Base-by-base conservation (phyloP, 1,140 invertebrate species). In the Bemisia tabaci region DNA sequence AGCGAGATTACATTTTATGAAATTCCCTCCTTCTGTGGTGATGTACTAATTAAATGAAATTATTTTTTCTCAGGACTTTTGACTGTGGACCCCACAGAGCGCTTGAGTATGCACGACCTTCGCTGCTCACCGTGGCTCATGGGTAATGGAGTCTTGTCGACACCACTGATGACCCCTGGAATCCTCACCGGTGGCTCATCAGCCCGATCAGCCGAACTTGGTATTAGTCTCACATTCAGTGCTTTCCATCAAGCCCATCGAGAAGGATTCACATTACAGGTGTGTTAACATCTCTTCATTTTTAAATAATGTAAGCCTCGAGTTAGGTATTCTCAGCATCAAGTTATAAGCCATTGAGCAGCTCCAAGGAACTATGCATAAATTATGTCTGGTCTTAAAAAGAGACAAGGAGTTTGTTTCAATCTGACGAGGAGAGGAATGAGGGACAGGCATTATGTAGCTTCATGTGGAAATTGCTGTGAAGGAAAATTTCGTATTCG, bases 241-340 rank as follows among this genome's bases (percentile, higher is more conserved):
- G 87, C 87, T 27, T 90, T 89, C 75, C 84, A 88, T 70, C 79
- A 82, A 72, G 87, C 87, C 11, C 82, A 86, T 60, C 74, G 81
- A 23, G 84, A 87, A 71, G 87, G 88, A 2, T 91, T 91, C 74
- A 77, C 86, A 26, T 74, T 89, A n/a, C 82, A 86, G 73, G 83
- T 79, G 68, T 84, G 79, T 71, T 76, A 17, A 21, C 58, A 2
- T 65, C 26, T 33, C 12, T 62, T 23, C 22, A 62, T 5, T 23
- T n/a, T 62, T 62, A 9, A 17, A 17, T 59, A 17, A 59, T 59
- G n/a, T 59, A 59, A 17, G 58, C 17, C n/a, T 17, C 17, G n/a
- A 59, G 58, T 17, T 17, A 17, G 17, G 33, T 62, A 25, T 27
- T n/a, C 17, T n/a, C n/a, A 59, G 58, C 58, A 59, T 17, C 17